These are phyloP conservation scores for Mandrillus leucophaeus DNA, from an alignment of 2,113 vertebrate species.

Conservation along the genomic window DNA sequence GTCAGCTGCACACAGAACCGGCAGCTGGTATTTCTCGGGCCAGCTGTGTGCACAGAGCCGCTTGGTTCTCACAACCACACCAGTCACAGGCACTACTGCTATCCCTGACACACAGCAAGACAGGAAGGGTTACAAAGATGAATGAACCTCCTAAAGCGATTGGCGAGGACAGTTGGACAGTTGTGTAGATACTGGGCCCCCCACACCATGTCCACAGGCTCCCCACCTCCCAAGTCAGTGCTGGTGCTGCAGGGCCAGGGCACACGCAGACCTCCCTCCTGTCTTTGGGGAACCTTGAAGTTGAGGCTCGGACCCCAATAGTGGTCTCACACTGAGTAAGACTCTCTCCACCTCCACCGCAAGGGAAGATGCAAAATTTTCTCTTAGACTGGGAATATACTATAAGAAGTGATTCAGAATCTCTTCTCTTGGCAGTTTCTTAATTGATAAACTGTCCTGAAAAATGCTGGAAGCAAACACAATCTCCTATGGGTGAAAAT, in stretches of 20 bases:
- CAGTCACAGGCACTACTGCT: no score
- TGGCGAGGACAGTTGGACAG: not conserved
- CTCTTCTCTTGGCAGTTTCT: not conserved
- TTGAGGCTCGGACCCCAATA: no score
- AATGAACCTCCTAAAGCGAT: not conserved
- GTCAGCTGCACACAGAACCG: not conserved
- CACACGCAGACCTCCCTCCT: not conserved
- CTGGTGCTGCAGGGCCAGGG: accelerated
- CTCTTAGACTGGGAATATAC: no score
- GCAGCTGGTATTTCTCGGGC: accelerated
- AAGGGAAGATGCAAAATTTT: not conserved
- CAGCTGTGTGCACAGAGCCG: not conserved
- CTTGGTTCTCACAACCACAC: not conserved
- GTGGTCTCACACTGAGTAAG: not conserved
- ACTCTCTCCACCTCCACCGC: not conserved
- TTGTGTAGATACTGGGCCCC: no score
- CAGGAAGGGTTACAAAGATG: accelerated
- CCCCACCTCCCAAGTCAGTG: no score
- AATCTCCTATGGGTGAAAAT: not conserved
- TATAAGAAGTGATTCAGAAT: not conserved
- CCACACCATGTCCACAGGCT: no score
- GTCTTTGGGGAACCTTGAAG: not conserved
- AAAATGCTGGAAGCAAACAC: not conserved
- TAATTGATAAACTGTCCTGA: not conserved
- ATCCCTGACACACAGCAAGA: accelerated